Evolutionary conservation across 2,113 vertebrate genomes (phyloP).

Genomic region (Trochalopteron elliotii): DNA sequence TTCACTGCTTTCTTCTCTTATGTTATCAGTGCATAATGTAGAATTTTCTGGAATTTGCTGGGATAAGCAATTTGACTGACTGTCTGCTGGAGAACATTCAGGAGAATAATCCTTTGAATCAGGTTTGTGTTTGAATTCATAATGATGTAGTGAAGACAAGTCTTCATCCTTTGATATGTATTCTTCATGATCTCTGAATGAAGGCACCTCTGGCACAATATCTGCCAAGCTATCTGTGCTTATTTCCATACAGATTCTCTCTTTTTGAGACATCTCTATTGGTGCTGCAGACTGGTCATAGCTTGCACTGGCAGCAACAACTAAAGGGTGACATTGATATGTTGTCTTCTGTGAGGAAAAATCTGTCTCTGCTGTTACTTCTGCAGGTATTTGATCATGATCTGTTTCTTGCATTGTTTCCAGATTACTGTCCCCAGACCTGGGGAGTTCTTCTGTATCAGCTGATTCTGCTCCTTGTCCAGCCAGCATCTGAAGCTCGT

Average conservation of each 20-base stretch:
- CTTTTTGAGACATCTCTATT: constrained; percentile 20
- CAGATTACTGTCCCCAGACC: neutral
- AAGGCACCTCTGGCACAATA: constrained; percentile 57
- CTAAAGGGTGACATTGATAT: neutral
- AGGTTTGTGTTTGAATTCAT: constrained; percentile 14
- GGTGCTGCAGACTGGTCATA: constrained; percentile 33
- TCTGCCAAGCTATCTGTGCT: constrained; percentile 73
- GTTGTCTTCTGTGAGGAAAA: constrained; percentile 11
- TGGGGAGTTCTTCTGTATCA: neutral
- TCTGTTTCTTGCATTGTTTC: constrained; percentile 7
- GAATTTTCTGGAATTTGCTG: constrained; percentile 9
- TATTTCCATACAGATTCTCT: constrained; percentile 60
- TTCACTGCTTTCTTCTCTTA: constrained; percentile 1
- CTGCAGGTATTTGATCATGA: neutral
- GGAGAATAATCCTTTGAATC: neutral
- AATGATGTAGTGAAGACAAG: neutral
- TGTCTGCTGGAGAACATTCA: neutral
- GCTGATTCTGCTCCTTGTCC: neutral
- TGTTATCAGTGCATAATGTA: neutral
- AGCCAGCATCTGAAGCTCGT: neutral
- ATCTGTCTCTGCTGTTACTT: neutral
- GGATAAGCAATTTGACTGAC: neutral
- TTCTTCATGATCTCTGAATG: constrained; percentile 14
- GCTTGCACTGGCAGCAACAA: neutral
- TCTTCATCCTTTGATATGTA: neutral